Conservation (phyloP, 2,113 vertebrate genomes). For the Mesitornis unicolor region DNA sequence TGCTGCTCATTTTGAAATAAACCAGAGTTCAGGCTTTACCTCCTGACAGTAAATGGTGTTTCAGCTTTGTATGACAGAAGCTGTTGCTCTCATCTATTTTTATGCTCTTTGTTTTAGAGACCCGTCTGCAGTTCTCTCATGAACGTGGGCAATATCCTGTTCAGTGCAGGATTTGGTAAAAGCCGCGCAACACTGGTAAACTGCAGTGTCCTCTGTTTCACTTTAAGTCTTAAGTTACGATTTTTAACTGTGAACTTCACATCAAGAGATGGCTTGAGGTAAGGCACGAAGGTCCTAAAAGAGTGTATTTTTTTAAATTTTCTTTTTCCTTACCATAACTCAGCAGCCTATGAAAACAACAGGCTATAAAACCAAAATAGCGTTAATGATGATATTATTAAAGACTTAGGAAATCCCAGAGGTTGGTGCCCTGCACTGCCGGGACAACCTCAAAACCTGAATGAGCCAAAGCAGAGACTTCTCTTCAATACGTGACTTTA, state of each 20-base stretch:
- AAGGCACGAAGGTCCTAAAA: not conserved
- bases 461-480: not conserved
- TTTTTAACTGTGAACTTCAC: not conserved
- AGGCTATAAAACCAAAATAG: not conserved
- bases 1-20: not conserved
- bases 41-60: not conserved
- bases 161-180: not conserved
- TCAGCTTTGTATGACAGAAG: not conserved
- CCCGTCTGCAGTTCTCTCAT: not conserved
- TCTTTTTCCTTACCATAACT: not conserved
- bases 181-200: accelerated
- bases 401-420: accelerated
- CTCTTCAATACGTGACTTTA: too few relatives aligned
- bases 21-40: not conserved
- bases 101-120: not conserved
- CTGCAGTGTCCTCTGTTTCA: accelerated
- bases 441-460: not conserved
- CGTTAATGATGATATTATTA: too few relatives aligned
- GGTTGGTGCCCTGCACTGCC: accelerated
- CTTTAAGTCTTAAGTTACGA: not conserved
- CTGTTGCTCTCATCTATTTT: not conserved
- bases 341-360: not conserved
- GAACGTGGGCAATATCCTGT: accelerated
- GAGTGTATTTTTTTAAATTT: not conserved
- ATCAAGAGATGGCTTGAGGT: not conserved